Evolutionary conservation across 2,113 vertebrate species (phyloP).

Genomic region (Girardinichthys multiradiatus): DNA sequence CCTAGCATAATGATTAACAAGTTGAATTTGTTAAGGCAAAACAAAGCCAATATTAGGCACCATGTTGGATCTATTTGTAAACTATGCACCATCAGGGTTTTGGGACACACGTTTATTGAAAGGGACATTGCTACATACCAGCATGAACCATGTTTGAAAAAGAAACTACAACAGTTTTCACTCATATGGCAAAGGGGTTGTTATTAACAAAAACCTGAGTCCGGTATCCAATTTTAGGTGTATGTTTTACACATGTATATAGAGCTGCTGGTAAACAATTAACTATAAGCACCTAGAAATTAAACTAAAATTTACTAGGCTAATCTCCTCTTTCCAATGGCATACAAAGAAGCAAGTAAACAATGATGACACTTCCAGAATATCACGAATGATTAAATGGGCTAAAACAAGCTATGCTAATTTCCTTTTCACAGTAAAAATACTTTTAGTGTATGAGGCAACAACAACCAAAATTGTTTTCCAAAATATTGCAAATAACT

Average conservation of each 20-base stretch:
- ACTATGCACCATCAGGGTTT: not conserved
- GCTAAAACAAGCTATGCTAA: not conserved
- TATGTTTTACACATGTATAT: not conserved
- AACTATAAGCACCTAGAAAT: not conserved
- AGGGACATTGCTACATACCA: constrained; percentile 6
- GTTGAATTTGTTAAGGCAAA: not conserved
- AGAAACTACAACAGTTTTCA: not conserved
- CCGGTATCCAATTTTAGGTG: not conserved
- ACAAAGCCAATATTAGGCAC: not conserved
- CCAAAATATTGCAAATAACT: too few relatives aligned
- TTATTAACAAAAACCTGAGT: not conserved
- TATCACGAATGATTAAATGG: not conserved
- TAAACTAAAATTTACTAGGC: not conserved
- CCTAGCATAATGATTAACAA: not conserved
- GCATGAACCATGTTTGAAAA: constrained; percentile 1
- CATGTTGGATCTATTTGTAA: not conserved
- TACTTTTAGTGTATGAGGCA: not conserved
- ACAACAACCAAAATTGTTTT: too few relatives aligned
- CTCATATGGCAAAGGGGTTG: not conserved
- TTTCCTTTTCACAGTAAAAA: not conserved
- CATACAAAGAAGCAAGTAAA: too few relatives aligned
- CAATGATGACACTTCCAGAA: not conserved
- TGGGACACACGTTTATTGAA: not conserved
- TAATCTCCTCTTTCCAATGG: not conserved
- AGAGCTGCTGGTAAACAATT: not conserved